Evolutionary conservation across 2,888 invertebrate genomes (phyloP).

Genomic region (Nephrotoma flavescens): DNA sequence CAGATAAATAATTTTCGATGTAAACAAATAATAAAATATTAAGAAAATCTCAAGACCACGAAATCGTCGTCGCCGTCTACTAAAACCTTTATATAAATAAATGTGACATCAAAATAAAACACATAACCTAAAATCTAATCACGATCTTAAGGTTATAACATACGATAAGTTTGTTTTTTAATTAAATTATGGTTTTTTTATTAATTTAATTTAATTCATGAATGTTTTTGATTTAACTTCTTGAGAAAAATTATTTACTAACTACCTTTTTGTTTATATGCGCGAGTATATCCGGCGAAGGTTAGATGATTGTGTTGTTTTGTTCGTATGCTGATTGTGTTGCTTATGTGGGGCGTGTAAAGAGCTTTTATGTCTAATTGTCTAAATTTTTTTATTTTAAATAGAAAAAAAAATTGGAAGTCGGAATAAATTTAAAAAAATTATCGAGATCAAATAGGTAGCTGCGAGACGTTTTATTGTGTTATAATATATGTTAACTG

Average conservation of each 20-base stretch:
- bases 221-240: not conserved
- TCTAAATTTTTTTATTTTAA: not conserved
- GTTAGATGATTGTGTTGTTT: not conserved
- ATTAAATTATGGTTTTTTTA: not conserved
- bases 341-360: not conserved
- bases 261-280: not conserved
- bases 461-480: not conserved
- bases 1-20: not conserved
- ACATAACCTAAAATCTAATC: not conserved
- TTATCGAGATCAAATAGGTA: not conserved
- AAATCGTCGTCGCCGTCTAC: not conserved
- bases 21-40: not conserved
- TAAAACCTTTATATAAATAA: not conserved
- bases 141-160: not conserved
- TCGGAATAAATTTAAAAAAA: not conserved
- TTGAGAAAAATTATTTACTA: not conserved
- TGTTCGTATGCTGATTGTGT: not conserved
- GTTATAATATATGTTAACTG: not conserved
- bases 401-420: not conserved
- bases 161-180: not conserved
- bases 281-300: not conserved
- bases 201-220: not conserved
- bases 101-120: not conserved
- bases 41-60: not conserved
- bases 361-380: not conserved